These are phyloP conservation scores for Corythoichthys intestinalis DNA, from an alignment of 2,113 vertebrate genomes.

Conservation along the genomic window DNA sequence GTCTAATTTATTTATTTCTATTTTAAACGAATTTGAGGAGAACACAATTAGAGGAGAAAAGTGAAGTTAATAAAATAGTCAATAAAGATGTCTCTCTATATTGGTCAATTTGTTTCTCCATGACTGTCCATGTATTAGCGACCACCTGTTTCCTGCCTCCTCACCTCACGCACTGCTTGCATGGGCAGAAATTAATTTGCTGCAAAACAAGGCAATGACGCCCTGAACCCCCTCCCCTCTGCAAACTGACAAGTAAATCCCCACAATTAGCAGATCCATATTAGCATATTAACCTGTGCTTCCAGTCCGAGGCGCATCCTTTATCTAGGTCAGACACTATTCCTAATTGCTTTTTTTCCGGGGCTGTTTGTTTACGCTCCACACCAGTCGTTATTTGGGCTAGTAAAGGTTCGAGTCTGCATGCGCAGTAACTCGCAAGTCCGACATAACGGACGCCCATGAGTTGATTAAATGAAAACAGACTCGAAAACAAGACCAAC, in stretches of 20 bases:
- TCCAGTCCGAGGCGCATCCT: conserved; percentile 54
- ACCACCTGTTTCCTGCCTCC: conserved; percentile 68
- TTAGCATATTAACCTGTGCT: conserved; percentile 76
- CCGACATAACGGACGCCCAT: conserved; percentile 60
- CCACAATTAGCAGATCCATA: conserved; percentile 72
- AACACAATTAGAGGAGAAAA: not conserved
- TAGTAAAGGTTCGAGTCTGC: conserved; percentile 32
- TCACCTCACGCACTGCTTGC: conserved; percentile 54
- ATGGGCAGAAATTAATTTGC: conserved; percentile 69
- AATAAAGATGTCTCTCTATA: not conserved
- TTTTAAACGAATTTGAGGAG: not conserved
- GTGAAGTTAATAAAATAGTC: not conserved
- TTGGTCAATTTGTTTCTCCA: conserved; percentile 7
- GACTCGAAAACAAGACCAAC: conserved; percentile 56
- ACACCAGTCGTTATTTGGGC: conserved; percentile 54
- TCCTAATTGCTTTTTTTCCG: conserved; percentile 68
- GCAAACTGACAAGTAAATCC: conserved; percentile 65
- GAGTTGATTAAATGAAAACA: conserved; percentile 52
- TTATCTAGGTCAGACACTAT: conserved; percentile 75
- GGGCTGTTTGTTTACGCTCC: conserved; percentile 44
- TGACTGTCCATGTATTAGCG: conserved; percentile 35
- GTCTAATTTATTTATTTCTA: conserved; percentile 30
- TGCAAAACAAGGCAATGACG: conserved; percentile 55
- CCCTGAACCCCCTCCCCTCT: conserved; percentile 18
- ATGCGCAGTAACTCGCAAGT: conserved; percentile 9